Evolutionary conservation across 64 coral and sea anemone genomes (phyloP).

Genomic region (Actinia equina): DNA sequence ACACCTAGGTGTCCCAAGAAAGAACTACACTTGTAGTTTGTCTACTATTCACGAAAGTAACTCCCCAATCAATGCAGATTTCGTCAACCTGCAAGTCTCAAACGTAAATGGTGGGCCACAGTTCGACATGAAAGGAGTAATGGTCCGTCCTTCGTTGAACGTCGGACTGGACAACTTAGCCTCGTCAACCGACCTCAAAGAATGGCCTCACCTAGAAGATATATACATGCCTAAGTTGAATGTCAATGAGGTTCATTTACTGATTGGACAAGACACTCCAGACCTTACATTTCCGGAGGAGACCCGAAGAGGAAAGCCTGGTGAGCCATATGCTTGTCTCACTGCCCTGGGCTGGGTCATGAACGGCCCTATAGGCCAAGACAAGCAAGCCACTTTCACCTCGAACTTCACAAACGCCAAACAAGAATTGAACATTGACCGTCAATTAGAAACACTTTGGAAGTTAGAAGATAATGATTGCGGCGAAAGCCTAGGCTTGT

Average conservation of each 20-base stretch:
- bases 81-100: constrained; percentile 43
- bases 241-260: constrained; percentile 24
- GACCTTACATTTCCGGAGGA: constrained; percentile 29
- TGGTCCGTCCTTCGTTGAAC: constrained; percentile 43
- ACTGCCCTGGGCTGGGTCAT: constrained; percentile 37
- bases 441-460: constrained; percentile 41
- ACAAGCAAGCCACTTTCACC: constrained; percentile 10
- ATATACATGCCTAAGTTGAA: constrained; percentile 12
- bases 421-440: constrained; percentile 21
- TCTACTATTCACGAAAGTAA: constrained; percentile 49
- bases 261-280: constrained; percentile 57
- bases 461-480: constrained; percentile 37
- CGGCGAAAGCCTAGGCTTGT: constrained; percentile 35
- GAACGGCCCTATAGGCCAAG: constrained; percentile 35
- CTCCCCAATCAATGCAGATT: constrained; percentile 9
- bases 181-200: constrained; percentile 14
- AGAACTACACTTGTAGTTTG: constrained; percentile 25
- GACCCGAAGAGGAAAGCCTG: constrained; percentile 26
- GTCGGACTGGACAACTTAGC: constrained; percentile 26
- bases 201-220: constrained; percentile 43
- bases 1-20: constrained; percentile 34
- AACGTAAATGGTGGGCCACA: constrained; percentile 36
- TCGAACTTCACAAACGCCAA: constrained; percentile 23
- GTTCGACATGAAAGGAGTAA: constrained; percentile 34
- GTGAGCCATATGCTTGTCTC: constrained; percentile 32